These are phyloP conservation scores for Limnephilus rhombicus DNA, from an alignment of 2,888 invertebrate species.

Conservation along the genomic window DNA sequence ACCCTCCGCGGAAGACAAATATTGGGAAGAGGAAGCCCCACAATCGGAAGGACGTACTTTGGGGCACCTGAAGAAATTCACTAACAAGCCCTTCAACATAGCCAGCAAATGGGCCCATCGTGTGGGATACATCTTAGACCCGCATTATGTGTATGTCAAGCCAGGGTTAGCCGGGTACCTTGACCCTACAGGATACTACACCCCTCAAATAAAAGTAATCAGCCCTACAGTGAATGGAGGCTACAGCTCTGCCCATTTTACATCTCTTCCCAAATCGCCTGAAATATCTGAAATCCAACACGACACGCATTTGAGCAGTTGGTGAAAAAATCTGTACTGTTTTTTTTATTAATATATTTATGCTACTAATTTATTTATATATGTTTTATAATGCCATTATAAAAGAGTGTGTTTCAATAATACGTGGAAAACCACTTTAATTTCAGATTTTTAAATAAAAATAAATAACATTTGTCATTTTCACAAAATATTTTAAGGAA, in stretches of 20 bases:
- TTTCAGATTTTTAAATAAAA: not conserved
- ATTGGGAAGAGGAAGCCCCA: not conserved
- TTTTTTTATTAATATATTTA: not conserved
- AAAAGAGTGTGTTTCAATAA: not conserved
- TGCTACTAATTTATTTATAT: not conserved
- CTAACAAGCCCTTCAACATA: slow-evolving; percentile 52
- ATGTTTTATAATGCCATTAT: not conserved
- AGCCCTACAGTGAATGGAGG: not conserved
- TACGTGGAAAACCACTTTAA: not conserved
- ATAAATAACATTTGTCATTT: not conserved
- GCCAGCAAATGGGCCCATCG: slow-evolving; percentile 59
- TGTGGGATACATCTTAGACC: slow-evolving; percentile 59
- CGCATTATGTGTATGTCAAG: slow-evolving; percentile 38
- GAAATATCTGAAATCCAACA: not conserved
- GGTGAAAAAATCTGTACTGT: not conserved
- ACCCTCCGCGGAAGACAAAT: not conserved
- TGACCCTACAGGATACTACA: not conserved
- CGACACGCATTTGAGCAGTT: not conserved
- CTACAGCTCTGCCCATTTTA: not conserved
- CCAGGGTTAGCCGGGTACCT: slow-evolving; percentile 8
- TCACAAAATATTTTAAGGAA: not conserved
- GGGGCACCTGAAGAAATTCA: slow-evolving; percentile 39
- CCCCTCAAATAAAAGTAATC: not conserved
- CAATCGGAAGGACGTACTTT: slow-evolving; percentile 56
- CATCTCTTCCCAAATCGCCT: not conserved